Conservation (phyloP, 35 echinoderm and acorn worm species). For the Ptychodera flava region DNA sequence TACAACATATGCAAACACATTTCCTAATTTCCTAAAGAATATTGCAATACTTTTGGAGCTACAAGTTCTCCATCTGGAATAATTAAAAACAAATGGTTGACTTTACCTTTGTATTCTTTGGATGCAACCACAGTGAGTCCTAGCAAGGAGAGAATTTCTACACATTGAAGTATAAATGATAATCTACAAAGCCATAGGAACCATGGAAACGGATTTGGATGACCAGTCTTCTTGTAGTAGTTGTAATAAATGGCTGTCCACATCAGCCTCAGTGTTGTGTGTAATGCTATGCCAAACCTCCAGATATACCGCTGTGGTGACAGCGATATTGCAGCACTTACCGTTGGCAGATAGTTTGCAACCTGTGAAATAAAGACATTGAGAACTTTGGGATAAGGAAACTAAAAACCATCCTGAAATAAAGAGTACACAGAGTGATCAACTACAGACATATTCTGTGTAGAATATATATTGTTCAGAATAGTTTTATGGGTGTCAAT, state of each 20-base stretch:
- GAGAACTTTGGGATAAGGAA: too few species aligned
- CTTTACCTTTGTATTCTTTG: slow-evolving; percentile 39
- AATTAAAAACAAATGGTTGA: too few species aligned
- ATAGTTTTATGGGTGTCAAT: too few species aligned
- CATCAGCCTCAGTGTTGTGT: slow-evolving; percentile 15
- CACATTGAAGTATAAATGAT: slow-evolving; percentile 17
- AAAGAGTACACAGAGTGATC: too few species aligned
- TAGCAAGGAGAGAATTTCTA: slow-evolving; percentile 42
- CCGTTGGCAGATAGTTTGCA: slow-evolving; percentile 54
- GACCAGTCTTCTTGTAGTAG: neutral
- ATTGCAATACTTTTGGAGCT: too few species aligned
- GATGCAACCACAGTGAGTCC: slow-evolving; percentile 50
- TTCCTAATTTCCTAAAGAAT: too few species aligned
- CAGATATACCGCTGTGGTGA: slow-evolving; percentile 57
- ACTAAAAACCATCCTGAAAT: too few species aligned
- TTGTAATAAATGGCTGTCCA: neutral
- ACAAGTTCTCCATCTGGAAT: too few species aligned
- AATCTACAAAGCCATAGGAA: slow-evolving; percentile 26
- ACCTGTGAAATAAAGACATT: slow-evolving; percentile 38
- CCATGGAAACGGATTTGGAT: neutral
- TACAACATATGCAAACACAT: too few species aligned
- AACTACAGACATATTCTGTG: too few species aligned
- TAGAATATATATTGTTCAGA: too few species aligned
- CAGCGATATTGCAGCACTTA: slow-evolving; percentile 70
- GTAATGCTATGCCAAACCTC: slow-evolving; percentile 33